Conservation (phyloP, 2,888 invertebrate genomes). For the Caradrina kadenii region DNA sequence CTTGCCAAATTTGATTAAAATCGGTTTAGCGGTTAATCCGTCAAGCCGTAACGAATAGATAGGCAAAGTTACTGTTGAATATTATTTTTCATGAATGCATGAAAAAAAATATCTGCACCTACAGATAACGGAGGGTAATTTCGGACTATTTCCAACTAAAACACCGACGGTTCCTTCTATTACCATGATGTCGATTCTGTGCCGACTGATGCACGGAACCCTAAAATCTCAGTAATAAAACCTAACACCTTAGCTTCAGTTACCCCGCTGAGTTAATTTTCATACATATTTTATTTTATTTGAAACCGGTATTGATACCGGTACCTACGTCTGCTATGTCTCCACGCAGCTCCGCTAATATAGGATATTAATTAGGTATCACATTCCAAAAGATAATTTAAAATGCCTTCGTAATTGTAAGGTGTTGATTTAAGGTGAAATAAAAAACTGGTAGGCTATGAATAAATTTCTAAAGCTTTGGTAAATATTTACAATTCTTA, state of each 20-base stretch:
- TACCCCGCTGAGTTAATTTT: conserved; percentile 60
- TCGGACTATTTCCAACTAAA: no score
- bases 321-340: conserved; percentile 1
- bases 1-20: no score
- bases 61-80: no score
- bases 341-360: conserved; percentile 29
- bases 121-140: no score
- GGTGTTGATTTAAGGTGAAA: conserved; percentile 41
- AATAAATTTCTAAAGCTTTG: conserved; percentile 39
- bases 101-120: no score
- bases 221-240: conserved; percentile 56
- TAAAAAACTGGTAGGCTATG: conserved; percentile 32
- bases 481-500: conserved; percentile 43
- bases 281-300: conserved; percentile 52
- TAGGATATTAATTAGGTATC: conserved; percentile 52
- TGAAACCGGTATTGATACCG: conserved; percentile 30
- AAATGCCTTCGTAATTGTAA: conserved; percentile 40
- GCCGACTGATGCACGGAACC: conserved; percentile 2
- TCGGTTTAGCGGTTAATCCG: no score
- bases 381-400: conserved; percentile 44
- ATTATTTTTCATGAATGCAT: no score
- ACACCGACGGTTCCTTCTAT: no score
- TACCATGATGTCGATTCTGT: no score
- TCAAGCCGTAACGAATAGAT: no score
- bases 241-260: conserved; percentile 55